Evolutionary conservation across 2,797 vertebrate species (phyloP), one percentile per base, ranked within the genome.

Genomic region (Hyperoplus lanceolatus): DNA sequence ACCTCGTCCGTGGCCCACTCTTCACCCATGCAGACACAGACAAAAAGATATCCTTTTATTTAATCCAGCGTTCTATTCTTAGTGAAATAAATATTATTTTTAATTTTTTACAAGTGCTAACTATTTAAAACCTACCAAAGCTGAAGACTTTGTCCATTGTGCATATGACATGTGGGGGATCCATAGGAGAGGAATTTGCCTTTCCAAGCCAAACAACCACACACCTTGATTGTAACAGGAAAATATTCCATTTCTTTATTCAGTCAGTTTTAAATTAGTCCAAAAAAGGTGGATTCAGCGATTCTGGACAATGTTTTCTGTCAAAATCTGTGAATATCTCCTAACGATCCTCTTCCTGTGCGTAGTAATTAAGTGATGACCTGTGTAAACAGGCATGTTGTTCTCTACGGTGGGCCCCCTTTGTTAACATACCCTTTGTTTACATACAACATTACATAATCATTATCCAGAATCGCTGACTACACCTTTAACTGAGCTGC

Each of bases 1-100:
- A 97, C 88, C 14, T 96, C 92, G 81, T 96, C 95, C 77, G 96
- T 94, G 68, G 96, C 96, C 98, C 98, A 99, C 90, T 99, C 98
- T 99, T 89, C 42, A 93, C 8, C 38, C 45, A 62, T 21, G 39
- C 11, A 69, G 38, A 75, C 64, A 76, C 3, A 86, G 53, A 65
- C 48, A 64, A 3, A 67, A 45, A 41, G 59, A 64, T 2, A 46
- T 36, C 1, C 0, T 39, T 63, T 45, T 10, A 48, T 49, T 55
- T 62, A 36, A 57, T 43, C 9, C 36, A 13, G 0, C 48, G 11
- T 9, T 4, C 0, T 58, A 38, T 6, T 50, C 15, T 43, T 62
- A 63, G 29, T 48, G 0, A 48, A n/a, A 38, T 18, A n/a, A 1
- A 21, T 29, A 29, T 29, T 29, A 29, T 29, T 29, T 29, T 29